Evolutionary conservation across 1,140 invertebrate genomes (phyloP), one percentile per base, ranked within the genome.

Genomic region (Lepeophtheirus salmonis): DNA sequence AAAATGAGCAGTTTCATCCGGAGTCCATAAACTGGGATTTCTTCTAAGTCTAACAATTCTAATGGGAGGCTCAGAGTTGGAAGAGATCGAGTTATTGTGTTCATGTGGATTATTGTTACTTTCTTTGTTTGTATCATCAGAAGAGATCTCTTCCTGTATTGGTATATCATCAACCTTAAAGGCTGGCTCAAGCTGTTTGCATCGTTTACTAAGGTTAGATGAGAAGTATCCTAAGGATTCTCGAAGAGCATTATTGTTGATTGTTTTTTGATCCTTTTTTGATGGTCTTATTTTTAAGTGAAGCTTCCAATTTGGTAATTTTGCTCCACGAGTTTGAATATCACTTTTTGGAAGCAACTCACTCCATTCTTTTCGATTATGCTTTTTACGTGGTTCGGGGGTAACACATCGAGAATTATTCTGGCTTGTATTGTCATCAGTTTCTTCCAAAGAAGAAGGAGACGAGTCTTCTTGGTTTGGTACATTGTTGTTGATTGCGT

Each of bases 241-340:
- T 2, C 52, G 2, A 54, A 57, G 26, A 25, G 23, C 21, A 10
- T 16, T 16, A 18, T 16, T 41, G 14, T 57, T 25, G n/a, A 57
- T 57, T n/a, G 26, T 23, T 12, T 16, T 16, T 41, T 57, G 55
- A n/a, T 57, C 55, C 16, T 57, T 57, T 25, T 41, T 57, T 14
- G 23, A 26, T 1, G 55, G 55, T 23, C 55, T 2, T 3, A 57
- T 57, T 30, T 57, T 57, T 23, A 57, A 17, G 55, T 57, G 55
- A 16, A 57, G 24, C 10, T 41, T 57, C 6, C 17, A 57, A n/a
- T 57, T 57, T 17, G 55, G 55, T 2, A 57, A 13, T 24, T 57
- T 57, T 2, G 55, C 55, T 2, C 55, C 55, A 2, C 55, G 55
- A 21, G 55, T 57, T 25, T 25, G 55, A 41, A 57, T 57, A 14